Conservation (phyloP, 2,113 vertebrate genomes). For the Bubo bubo region DNA sequence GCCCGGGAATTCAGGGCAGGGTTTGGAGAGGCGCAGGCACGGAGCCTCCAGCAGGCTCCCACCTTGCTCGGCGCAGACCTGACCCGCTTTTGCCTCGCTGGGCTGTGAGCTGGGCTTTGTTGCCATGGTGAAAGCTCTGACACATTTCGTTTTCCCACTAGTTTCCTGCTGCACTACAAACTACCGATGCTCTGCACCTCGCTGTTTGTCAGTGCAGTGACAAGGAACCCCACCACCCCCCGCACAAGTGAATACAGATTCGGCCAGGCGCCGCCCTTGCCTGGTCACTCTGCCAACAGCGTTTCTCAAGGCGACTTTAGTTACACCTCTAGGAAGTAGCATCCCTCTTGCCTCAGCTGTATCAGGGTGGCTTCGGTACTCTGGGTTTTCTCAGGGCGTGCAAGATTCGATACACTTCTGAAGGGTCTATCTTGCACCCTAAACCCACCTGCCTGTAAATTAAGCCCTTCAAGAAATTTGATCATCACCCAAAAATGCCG, state of each 20-base stretch:
- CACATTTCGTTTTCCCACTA: conserved; percentile 21
- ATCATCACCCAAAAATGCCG: neutral
- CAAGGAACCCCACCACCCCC: neutral
- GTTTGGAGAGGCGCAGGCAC: neutral
- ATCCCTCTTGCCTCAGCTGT: neutral
- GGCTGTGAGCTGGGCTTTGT: neutral
- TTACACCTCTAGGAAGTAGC: neutral
- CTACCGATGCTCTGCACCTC: neutral
- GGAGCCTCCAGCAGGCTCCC: neutral
- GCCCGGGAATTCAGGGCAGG: neutral
- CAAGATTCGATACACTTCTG: neutral
- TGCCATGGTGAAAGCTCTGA: conserved; percentile 41
- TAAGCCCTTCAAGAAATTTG: neutral
- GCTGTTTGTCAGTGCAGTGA: rapidly evolving
- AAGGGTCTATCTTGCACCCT: neutral
- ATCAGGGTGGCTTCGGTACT: neutral
- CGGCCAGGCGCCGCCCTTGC: rapidly evolving
- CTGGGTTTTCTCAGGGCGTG: neutral
- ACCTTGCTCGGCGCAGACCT: neutral
- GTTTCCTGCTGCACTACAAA: conserved; percentile 8
- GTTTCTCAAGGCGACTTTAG: neutral
- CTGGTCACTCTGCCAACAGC: neutral
- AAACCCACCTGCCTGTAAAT: neutral
- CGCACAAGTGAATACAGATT: rapidly evolving
- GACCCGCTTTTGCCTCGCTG: neutral